Evolutionary conservation across 2,797 vertebrate species (phyloP).

Genomic region (Podarcis lilfordi): DNA sequence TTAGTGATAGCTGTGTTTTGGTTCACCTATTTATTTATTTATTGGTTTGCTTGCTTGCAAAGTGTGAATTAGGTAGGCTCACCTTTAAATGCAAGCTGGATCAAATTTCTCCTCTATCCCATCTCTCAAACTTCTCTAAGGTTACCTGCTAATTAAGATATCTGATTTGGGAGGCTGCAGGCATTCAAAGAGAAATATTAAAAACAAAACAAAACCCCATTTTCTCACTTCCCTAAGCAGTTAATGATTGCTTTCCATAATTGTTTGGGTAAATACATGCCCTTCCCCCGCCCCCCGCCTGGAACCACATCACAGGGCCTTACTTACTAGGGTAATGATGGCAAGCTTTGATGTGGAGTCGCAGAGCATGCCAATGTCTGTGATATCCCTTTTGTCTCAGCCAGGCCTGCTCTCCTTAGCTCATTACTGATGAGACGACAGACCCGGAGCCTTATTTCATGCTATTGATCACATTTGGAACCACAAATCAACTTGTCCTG

Average conservation of each 20-base stretch:
- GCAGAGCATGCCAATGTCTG: conserved; percentile 7
- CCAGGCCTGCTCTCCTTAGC: conserved; percentile 40
- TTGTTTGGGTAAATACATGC: neutral
- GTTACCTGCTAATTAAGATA: neutral
- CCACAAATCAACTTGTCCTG: conserved; percentile 39
- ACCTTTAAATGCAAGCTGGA: no score
- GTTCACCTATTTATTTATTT: no score
- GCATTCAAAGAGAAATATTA: conserved; percentile 4
- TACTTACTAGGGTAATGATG: neutral
- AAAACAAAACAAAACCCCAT: no score
- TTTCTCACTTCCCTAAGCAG: conserved; percentile 12
- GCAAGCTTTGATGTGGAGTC: neutral
- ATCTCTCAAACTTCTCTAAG: neutral
- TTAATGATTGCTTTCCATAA: neutral
- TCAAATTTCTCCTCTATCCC: no score
- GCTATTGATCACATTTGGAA: conserved; percentile 57
- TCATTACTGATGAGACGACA: conserved; percentile 50
- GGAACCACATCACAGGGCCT: conserved; percentile 12
- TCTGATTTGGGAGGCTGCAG: neutral
- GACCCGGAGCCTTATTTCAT: conserved; percentile 46
- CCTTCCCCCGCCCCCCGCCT: neutral
- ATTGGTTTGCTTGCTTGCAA: no score
- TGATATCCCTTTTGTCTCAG: conserved; percentile 5
- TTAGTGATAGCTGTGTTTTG: no score
- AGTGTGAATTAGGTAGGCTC: no score